phyloP scores from a whole-genome alignment of 53 echinoderm and acorn worm species.

The Luidia sarsii region DNA sequence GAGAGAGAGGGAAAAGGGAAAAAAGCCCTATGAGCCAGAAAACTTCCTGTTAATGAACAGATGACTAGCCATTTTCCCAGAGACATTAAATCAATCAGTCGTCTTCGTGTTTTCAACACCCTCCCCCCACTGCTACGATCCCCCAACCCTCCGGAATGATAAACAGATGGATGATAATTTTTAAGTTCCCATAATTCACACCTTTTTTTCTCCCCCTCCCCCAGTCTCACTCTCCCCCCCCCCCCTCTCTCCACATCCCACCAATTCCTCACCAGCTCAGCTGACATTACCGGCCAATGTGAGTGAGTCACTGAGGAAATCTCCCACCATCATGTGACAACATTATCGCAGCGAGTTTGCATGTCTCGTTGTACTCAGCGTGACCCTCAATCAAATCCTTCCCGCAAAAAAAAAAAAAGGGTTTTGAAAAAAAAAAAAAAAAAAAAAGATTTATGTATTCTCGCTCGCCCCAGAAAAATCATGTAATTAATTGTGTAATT shows the following conservation, averaged over 20 bases:
- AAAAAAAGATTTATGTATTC: no score
- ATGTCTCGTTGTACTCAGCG: conserved; percentile 20
- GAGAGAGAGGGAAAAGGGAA: no score
- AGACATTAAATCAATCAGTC: conserved; percentile 49
- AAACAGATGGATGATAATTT: conserved; percentile 60
- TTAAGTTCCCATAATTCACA: conserved; percentile 60
- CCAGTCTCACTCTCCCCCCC: neutral
- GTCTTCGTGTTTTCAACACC: conserved; percentile 6
- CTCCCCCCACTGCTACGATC: conserved; percentile 3
- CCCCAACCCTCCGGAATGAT: conserved; percentile 49
- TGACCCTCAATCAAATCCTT: neutral
- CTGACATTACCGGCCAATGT: conserved; percentile 37
- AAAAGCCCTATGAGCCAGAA: neutral
- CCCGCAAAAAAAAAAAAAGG: no score
- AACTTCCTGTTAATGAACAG: conserved; percentile 29
- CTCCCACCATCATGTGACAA: conserved; percentile 53
- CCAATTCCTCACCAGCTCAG: neutral
- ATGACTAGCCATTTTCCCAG: conserved; percentile 44
- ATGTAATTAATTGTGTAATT: no score
- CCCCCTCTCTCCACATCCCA: neutral
- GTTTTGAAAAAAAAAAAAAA: no score
- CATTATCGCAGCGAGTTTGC: conserved; percentile 47
- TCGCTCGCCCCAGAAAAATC: conserved; percentile 1
- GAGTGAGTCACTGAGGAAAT: conserved; percentile 35
- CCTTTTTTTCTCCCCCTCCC: conserved; percentile 26